Conservation (phyloP, 2,797 vertebrate genomes). For the Erpetoichthys calabaricus region DNA sequence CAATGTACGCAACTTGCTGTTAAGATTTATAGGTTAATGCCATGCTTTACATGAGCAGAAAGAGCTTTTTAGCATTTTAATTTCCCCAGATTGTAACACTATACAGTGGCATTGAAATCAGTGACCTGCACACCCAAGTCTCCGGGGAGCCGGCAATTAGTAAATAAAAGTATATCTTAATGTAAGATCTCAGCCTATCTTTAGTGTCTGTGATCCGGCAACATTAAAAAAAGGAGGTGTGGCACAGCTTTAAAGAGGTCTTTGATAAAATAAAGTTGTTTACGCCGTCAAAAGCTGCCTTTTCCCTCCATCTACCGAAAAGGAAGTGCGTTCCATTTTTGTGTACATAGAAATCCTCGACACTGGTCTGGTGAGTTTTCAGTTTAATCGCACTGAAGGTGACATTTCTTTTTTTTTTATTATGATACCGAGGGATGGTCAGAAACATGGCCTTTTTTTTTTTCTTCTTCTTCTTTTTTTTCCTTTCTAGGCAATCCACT, state of each 20-base stretch:
- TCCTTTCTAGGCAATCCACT: slow-evolving; percentile 51
- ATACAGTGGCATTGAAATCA: slow-evolving; percentile 8
- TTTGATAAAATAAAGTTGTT: slow-evolving; percentile 20
- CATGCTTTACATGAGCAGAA: slow-evolving; percentile 47
- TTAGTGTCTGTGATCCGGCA: neutral
- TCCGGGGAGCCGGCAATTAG: slow-evolving; percentile 1
- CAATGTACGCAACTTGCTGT: slow-evolving; percentile 33
- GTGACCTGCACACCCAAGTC: slow-evolving; percentile 9
- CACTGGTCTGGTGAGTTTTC: no score
- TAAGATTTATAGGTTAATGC: slow-evolving; percentile 37
- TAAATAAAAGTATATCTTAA: slow-evolving; percentile 4
- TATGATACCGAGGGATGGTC: slow-evolving; percentile 53
- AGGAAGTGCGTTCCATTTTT: slow-evolving; percentile 16
- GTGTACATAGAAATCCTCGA: slow-evolving; percentile 8
- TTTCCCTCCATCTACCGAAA: slow-evolving; percentile 27
- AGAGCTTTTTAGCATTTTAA: slow-evolving; percentile 28
- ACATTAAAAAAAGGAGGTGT: neutral
- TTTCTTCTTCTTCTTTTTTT: slow-evolving; percentile 15
- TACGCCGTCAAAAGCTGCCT: slow-evolving; percentile 13
- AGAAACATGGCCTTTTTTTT: slow-evolving; percentile 49
- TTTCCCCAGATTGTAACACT: slow-evolving; percentile 21
- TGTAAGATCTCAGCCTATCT: neutral
- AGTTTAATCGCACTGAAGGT: no score
- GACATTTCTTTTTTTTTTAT: no score
- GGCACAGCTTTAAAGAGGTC: neutral